Evolutionary conservation across 2,113 vertebrate genomes (phyloP).

Genomic region (Grallaria varia): DNA sequence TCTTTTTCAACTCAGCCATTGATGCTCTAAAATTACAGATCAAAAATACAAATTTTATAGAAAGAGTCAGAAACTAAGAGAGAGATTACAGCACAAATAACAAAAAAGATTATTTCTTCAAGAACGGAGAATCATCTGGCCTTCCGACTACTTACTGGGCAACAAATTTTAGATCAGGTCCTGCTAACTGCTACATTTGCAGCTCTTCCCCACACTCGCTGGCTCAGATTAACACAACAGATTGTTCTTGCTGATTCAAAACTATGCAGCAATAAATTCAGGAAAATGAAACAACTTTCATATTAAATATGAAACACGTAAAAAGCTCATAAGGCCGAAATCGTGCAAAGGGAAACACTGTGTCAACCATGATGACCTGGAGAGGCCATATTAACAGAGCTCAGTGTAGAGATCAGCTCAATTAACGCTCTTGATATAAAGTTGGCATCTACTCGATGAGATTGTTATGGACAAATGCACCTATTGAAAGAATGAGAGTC

Average conservation of each 20-base stretch:
- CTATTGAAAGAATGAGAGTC: background rate
- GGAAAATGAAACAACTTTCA: background rate
- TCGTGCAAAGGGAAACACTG: background rate
- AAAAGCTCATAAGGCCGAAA: background rate
- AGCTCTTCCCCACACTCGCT: background rate
- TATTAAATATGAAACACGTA: background rate
- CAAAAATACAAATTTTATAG: background rate
- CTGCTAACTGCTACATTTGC: background rate
- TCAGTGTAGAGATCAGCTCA: background rate
- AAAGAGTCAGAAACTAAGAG: background rate
- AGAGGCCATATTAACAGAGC: background rate
- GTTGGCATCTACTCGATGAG: background rate
- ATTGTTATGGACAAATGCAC: background rate
- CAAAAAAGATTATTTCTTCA: background rate
- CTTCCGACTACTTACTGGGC: background rate
- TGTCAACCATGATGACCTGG: background rate
- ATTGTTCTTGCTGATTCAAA: constrained; percentile 10
- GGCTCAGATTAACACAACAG: constrained; percentile 43
- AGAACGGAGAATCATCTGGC: background rate
- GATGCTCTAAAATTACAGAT: background rate
- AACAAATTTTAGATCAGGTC: background rate
- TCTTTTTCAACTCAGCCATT: background rate
- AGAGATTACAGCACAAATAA: background rate
- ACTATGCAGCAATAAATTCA: background rate
- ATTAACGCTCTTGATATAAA: background rate